Evolutionary conservation across 2,888 invertebrate species (phyloP).

Genomic region (Andrena camellia): DNA sequence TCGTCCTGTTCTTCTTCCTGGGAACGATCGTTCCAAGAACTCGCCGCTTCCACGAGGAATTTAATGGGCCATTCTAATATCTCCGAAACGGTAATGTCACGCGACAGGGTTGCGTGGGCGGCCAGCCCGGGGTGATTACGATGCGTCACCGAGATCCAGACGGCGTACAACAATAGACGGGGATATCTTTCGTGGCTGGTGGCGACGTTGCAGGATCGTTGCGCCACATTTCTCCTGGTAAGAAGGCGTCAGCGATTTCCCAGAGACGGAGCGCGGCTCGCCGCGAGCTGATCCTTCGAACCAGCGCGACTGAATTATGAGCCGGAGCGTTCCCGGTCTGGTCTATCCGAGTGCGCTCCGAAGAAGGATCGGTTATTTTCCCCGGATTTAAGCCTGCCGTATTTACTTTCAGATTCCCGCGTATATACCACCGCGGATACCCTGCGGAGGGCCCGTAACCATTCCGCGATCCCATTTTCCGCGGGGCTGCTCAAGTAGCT

Average conservation of each 20-base stretch:
- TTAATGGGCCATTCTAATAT: conserved; percentile 42
- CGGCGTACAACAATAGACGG: conserved; percentile 22
- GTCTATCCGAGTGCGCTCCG: not conserved
- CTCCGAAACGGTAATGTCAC: conserved; percentile 28
- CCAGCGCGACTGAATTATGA: not conserved
- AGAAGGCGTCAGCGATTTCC: conserved; percentile 19
- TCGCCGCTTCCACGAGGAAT: conserved; percentile 28
- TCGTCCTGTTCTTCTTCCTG: not conserved
- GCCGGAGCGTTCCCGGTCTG: not conserved
- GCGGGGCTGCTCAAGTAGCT: not conserved
- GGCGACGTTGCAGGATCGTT: conserved; percentile 25
- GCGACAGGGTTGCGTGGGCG: conserved; percentile 41
- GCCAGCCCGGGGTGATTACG: conserved; percentile 35
- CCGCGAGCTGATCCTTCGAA: not conserved
- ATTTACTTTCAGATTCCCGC: not conserved
- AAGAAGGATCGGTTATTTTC: conserved; percentile 15
- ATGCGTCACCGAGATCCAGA: conserved; percentile 43
- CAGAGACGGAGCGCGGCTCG: not conserved
- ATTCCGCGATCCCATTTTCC: conserved; percentile 19
- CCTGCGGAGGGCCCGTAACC: not conserved
- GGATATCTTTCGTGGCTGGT: conserved; percentile 43
- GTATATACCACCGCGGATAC: not conserved
- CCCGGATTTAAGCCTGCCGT: not conserved
- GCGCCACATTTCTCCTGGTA: conserved; percentile 30
- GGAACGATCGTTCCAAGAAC: conserved; percentile 17